Conservation (phyloP, 2,888 invertebrate genomes). For the Argyresthia albistria region DNA sequence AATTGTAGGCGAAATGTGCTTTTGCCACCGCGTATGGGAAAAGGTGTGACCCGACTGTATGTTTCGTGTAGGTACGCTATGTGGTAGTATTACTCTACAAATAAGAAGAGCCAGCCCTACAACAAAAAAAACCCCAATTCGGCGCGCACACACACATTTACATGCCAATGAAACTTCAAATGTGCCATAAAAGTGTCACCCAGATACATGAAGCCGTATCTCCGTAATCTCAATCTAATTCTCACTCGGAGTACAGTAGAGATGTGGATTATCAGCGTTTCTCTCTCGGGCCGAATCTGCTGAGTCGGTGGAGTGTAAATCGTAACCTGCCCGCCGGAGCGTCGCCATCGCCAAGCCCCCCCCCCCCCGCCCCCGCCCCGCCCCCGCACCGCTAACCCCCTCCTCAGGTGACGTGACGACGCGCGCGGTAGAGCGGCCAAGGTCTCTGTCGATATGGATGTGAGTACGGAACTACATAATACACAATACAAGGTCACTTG, state of each 20-base stretch:
- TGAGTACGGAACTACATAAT: background rate
- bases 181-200: conserved; percentile 41
- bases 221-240: conserved; percentile 57
- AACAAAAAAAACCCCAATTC: too few species aligned
- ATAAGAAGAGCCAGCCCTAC: too few species aligned
- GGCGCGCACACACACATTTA: background rate
- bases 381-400: conserved; percentile 19
- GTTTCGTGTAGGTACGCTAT: too few species aligned
- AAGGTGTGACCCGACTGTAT: too few species aligned
- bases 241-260: conserved; percentile 41
- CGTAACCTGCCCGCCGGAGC: conserved; percentile 70
- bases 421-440: conserved; percentile 27
- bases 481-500: background rate
- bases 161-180: conserved; percentile 20
- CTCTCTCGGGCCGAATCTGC: conserved; percentile 61
- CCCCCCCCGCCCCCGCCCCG: conserved; percentile 25
- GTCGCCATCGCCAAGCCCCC: conserved; percentile 47
- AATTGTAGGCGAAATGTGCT: too few species aligned
- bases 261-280: conserved; percentile 68
- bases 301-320: conserved; percentile 70
- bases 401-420: conserved; percentile 68
- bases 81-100: too few species aligned
- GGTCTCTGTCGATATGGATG: background rate
- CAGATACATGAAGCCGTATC: conserved; percentile 22
- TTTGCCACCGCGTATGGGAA: too few species aligned